Base-by-base conservation (phyloP, 2,113 vertebrate species). In the Shinisaurus crocodilurus region DNA sequence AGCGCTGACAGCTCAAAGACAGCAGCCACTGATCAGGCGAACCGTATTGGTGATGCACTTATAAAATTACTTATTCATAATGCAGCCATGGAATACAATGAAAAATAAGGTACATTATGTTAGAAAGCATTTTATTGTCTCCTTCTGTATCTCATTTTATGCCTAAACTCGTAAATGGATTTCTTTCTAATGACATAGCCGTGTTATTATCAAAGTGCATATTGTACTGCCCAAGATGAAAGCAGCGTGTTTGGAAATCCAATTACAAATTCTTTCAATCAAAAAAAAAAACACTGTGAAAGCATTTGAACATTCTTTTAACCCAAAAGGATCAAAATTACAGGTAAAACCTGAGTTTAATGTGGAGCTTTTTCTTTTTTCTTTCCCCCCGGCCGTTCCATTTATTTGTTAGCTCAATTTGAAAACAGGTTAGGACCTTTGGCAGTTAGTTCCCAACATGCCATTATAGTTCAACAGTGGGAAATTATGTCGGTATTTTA, bases 211-310 rank as follows among this genome's bases (percentile, higher is more conserved):
- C 98, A 98, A 97, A 98, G 97, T 95, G 94, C 97, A 98, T 98
- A 97, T 97, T 97, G 96, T 94, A 95, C 97, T 95, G 96, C 96
- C 95, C 95, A 97, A 98, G 98, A 98, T 94, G 97, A 97, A 97
- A 98, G 98, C 97, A 97, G 95, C 92, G 94, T 97, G 97, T 97
- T 97, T 98, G 97, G 98, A 99, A 99, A 98, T 98, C 96, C 98
- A 98, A 99, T 99, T 98, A 98, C 98, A 98, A 98, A 97, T 98
- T 98, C 98, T 97, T 99, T 99, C 98, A 99, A 98, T 99, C 98
- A 99, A 98, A 98, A 85, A 85, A 89, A 48, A 67, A 57, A 98
- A 96, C 93, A 96, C 94, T 95, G 96, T 95, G 97, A 97, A 97
- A 96, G 97, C 97, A 98, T 98, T 98, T 98, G 97, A 98, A 98